Base-by-base conservation (phyloP, 1,140 invertebrate species). In the Bombus sylvicola region DNA sequence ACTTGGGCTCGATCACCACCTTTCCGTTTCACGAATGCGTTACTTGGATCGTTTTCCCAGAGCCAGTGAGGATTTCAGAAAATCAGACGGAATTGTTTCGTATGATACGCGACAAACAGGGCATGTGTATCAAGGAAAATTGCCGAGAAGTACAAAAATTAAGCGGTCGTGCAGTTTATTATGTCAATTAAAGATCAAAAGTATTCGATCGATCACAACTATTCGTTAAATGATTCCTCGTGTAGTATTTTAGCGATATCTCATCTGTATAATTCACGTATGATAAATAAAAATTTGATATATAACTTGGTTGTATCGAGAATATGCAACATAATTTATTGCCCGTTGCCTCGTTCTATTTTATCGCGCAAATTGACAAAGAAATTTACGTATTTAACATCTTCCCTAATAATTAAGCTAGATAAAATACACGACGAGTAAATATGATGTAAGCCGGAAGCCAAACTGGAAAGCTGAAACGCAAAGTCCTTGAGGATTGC, bases 11-110 rank as follows among this genome's bases (percentile, higher is more conserved):
- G n/a, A 93, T 97, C 62, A 97, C 97, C 8, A 97, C 97, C 12
- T 96, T 96, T 62, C 96, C 96, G 1, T 97, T 97, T 88, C 95
- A 96, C 87, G 97, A 97, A 88, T 96, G 96, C 89, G 97, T 97
- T 73, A 96, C 95, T 28, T 97, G 97, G 97, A 97, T 97, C n/a
- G 95, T 97, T 10, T 97, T 98, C 90, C 96, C 97, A 37, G 96
- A 97, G 18, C 96, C 97, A 3, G 96, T 98, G 62, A 94, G 96
- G 87, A 95, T 98, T 13, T 97, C 97, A 1, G 93, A 95, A 62
- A 95, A 96, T 66, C 97, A 98, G 95, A 97, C 85, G 8, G 39
- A 83, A 4, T 22, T 75, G 53, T 88, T 88, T 43, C 85, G 87
- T 13, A 87, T 76, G 74, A 31, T 88, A 9, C 43, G 81, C 8